Base-by-base conservation (phyloP, 2,797 vertebrate genomes). In the Agapornis canus region DNA sequence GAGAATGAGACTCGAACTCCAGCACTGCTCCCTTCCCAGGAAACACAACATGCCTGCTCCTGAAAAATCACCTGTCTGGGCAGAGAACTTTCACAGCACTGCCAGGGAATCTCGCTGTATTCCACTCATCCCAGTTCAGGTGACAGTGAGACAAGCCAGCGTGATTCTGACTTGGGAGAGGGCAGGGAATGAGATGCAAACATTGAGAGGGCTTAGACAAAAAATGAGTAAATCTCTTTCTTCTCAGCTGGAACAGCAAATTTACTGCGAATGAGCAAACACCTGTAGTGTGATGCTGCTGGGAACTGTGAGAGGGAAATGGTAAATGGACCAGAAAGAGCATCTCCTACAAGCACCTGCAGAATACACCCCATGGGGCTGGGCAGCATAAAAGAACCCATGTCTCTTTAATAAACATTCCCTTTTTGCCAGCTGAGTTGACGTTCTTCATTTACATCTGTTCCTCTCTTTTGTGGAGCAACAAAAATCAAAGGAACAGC, bases 281-380 rank as follows among this genome's bases (percentile, higher is more conserved):
- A 32, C 57, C 27, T 21, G 31, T 12, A n/a, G 39, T 0, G 1
- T 3, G 18, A 72, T 0, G 35, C 31, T 52, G 11, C 29, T 31
- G 47, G 82, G 70, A 92, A 60, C 37, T 75, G 82, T 11, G 8
- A 9, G 35, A 52, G 26, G 54, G 51, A 66, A 73, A 23, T 1
- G 13, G 48, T 8, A 35, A 22, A 8, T 13, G 31, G 29, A 83
- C 3, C 65, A 73, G 45, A 35, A 60, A 47, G 49, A 68, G 40
- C 57, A 80, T 57, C 63, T 26, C 54, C 29, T 21, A 2, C 0
- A 21, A 82, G 56, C 42, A 60, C 32, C 54, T 20, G 21, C 72
- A 56, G 51, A 68, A 78, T 0, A 13, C 37, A 22, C 2, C 0
- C 43, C 5, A 3, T 2, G 18, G n/a, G 52, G 35, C 40, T 1